phyloP scores from a whole-genome alignment of 2,113 vertebrate species.

The Tretioscincus oriximinensis region DNA sequence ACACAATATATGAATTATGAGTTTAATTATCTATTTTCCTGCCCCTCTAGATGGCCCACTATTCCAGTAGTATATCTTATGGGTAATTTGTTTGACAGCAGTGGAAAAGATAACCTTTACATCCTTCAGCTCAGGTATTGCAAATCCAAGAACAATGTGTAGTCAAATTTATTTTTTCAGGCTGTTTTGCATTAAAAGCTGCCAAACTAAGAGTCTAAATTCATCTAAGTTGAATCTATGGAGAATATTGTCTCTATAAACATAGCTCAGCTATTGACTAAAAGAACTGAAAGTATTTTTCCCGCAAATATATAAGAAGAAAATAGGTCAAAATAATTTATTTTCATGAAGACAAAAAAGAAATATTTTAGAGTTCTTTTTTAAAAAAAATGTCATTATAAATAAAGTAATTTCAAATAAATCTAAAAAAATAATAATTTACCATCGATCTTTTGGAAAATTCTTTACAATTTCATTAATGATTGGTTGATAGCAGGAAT shows the following conservation, averaged over 20 bases:
- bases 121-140: background rate
- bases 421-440: slow-evolving; percentile 59
- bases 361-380: slow-evolving; percentile 24
- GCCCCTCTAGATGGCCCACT: background rate
- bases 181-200: background rate
- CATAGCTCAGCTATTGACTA: background rate
- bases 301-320: background rate
- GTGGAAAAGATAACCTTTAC: background rate
- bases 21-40: background rate
- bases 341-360: slow-evolving; percentile 17
- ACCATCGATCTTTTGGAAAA: slow-evolving; percentile 92
- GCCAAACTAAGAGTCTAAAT: too few relatives aligned
- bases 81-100: background rate
- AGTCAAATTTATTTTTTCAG: background rate
- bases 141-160: background rate
- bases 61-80: background rate
- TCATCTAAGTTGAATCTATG: background rate
- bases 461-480: slow-evolving; percentile 90
- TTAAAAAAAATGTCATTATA: background rate
- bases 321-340: background rate
- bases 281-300: background rate
- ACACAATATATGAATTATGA: background rate
- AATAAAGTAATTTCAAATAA: slow-evolving; percentile 31
- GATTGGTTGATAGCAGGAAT: slow-evolving; percentile 93
- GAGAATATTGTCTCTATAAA: background rate